Evolutionary conservation across 2,113 vertebrate genomes (phyloP).

Genomic region (Pycnonotus jocosus): DNA sequence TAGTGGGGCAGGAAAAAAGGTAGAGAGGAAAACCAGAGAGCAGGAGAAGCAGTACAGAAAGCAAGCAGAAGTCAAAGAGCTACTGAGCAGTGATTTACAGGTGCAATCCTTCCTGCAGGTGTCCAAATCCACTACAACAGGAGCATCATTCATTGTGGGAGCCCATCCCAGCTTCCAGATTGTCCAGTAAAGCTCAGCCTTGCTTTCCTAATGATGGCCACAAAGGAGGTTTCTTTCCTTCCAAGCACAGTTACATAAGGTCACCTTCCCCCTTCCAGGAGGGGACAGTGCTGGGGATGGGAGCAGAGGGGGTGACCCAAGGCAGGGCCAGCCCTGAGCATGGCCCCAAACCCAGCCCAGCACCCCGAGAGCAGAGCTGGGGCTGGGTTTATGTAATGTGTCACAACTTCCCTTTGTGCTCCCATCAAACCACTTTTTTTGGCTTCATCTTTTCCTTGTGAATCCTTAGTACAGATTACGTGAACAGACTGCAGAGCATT

Average conservation of each 20-base stretch:
- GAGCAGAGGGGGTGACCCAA: neutral
- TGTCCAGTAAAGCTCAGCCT: neutral
- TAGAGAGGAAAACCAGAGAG: neutral
- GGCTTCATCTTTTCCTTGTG: neutral
- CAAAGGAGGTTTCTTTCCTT: neutral
- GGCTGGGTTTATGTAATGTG: neutral
- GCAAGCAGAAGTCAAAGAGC: neutral
- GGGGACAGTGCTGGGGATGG: neutral
- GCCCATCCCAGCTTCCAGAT: neutral
- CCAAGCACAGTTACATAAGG: neutral
- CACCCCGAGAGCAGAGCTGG: neutral
- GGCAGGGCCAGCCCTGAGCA: neutral
- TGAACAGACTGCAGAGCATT: conserved; percentile 29
- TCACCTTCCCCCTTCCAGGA: neutral
- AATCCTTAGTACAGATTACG: neutral
- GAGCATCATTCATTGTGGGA: neutral
- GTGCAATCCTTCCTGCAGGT: neutral
- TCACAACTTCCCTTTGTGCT: neutral
- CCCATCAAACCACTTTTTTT: neutral
- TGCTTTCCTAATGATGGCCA: neutral
- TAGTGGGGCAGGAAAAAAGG: neutral
- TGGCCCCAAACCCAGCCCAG: neutral
- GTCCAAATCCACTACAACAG: neutral
- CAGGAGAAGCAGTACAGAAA: neutral
- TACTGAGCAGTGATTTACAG: neutral